Evolutionary conservation across 2,888 invertebrate species (phyloP), one percentile per base, ranked within the genome.

Genomic region (Eupithecia abbreviata): DNA sequence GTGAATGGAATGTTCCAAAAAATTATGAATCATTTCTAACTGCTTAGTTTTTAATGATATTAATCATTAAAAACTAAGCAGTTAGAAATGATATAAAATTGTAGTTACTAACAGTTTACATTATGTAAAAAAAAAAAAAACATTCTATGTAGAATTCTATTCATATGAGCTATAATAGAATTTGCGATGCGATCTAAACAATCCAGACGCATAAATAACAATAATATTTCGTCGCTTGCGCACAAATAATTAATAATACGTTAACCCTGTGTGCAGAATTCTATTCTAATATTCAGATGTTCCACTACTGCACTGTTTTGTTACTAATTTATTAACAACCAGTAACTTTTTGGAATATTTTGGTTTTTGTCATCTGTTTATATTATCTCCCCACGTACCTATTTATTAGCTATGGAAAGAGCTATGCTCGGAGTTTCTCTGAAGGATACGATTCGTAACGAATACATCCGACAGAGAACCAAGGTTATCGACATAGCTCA

Each of bases 151-250:
- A 58, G 7, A n/a, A 58, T 58, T 18, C 18, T 30, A 62, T 30
- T 10, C 12, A 30, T 51, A 4, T 62, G 0, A 30, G 30, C 30
- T 30, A 30, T 30, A 30, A 62, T 62, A 62, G 30, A 62, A 62
- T 62, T 18, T 30, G 30, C 62, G 18, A 58, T 58, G 58, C 58
- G 58, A 82, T 81, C 47, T 74, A 76, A 78, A 78, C 83, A 84
- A 85, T 84, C 84, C 88, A 91, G 90, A 89, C 91, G 81, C 90
- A 93, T 93, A 92, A 93, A 93, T 93, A 87, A 93, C 89, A 88
- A 90, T 87, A 91, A 91, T 92, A 92, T 92, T 91, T 93, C 91
- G 90, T 88, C 89, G 88, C 80, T 70, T 77, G 72, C 72, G 78
- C 87, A 78, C 79, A 88, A 89, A 89, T 89, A 88, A 88, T 88